Conservation (phyloP, 1,140 invertebrate genomes). For the Dinothrombium tinctorium region DNA sequence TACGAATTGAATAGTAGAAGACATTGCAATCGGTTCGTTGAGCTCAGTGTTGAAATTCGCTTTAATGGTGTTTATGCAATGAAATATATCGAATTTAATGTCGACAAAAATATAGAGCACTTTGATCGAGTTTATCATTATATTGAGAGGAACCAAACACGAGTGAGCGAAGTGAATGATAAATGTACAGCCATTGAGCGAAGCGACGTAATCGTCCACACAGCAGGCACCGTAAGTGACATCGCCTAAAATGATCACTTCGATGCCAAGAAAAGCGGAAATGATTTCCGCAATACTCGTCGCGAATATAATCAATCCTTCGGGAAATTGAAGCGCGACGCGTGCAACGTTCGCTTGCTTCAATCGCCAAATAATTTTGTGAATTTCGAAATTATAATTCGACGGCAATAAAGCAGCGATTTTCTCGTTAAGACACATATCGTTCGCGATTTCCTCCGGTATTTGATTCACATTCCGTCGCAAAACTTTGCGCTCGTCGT, state of each 20-base stretch:
- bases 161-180: slow-evolving; percentile 96
- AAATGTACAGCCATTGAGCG: slow-evolving; percentile 65
- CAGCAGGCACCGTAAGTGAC: slow-evolving; percentile 98
- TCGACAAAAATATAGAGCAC: slow-evolving; percentile 90
- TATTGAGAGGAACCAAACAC: slow-evolving; percentile 80
- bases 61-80: slow-evolving; percentile 73
- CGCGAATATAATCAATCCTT: slow-evolving; percentile 72
- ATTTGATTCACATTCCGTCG: background rate
- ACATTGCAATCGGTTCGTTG: slow-evolving; percentile 38
- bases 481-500: background rate
- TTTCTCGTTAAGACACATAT: slow-evolving; percentile 16
- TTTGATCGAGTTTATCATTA: slow-evolving; percentile 57
- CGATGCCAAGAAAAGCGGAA: slow-evolving; percentile 66
- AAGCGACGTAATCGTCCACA: slow-evolving; percentile 89
- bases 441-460: background rate
- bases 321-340: slow-evolving; percentile 90
- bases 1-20: slow-evolving; percentile 95
- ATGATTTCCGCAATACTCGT: slow-evolving; percentile 84
- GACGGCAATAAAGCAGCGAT: slow-evolving; percentile 34
- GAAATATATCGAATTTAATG: slow-evolving; percentile 58
- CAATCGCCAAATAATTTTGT: slow-evolving; percentile 93
- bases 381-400: slow-evolving; percentile 98
- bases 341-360: slow-evolving; percentile 48
- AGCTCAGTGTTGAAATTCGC: slow-evolving; percentile 31
- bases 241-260: slow-evolving; percentile 91